A percentile compares a stretch with the other conserved stretches of the same genome.
Evolutionary conservation across 2,797 vertebrate species (phyloP).

Genomic region (Eulemur mongoz): DNA sequence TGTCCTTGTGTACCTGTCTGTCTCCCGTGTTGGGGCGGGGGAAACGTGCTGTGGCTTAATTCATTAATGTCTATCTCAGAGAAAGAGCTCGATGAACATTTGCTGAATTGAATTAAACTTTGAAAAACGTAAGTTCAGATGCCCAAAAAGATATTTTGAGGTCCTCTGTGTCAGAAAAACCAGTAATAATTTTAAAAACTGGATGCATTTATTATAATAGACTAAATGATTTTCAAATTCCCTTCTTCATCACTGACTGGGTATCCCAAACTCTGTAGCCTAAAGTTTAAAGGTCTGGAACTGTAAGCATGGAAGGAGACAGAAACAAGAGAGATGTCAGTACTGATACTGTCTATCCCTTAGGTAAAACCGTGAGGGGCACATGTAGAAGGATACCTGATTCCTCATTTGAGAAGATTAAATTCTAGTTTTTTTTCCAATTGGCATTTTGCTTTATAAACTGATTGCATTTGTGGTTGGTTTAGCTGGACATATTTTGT

Average conservation of each 20-base stretch:
- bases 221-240: neutral
- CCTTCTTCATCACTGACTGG: neutral
- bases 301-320: neutral
- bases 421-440: neutral
- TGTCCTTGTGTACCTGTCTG: neutral
- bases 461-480: neutral
- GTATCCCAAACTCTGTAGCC: neutral
- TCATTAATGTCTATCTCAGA: neutral
- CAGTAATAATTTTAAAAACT: neutral
- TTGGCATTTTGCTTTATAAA: neutral
- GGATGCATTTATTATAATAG: neutral
- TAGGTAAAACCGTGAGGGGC: neutral
- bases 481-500: neutral
- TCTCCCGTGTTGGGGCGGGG: neutral
- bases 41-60: neutral
- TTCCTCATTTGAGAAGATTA: neutral
- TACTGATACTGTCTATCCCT: neutral
- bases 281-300: neutral
- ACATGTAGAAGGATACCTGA: neutral
- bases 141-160: neutral
- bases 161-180: neutral
- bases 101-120: neutral
- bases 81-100: neutral
- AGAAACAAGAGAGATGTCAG: neutral
- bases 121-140: neutral